Percentiles rank a stretch among this genome's conserved stretches.
phyloP scores from a whole-genome alignment of 2,113 vertebrate genomes.

The Diphyllodes magnificus region DNA sequence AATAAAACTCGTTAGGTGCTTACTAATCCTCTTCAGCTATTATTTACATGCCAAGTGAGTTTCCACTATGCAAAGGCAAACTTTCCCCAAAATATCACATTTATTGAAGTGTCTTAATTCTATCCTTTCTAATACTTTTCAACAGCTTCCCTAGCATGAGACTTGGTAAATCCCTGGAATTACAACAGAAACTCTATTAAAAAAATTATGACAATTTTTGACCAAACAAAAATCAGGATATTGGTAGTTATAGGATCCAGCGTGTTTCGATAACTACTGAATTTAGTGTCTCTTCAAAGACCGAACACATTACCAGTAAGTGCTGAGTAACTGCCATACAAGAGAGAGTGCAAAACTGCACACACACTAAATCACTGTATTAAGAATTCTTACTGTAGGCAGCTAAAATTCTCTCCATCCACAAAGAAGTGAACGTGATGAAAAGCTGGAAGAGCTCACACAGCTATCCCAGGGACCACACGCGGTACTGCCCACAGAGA shows the following conservation, averaged over 20 bases:
- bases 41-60: accelerated
- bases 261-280: neutral
- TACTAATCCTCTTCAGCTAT: neutral
- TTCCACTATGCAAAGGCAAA: neutral
- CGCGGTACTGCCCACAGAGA: neutral
- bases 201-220: neutral
- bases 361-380: neutral
- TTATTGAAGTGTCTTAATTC: neutral
- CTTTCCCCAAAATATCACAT: neutral
- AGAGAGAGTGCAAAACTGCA: neutral
- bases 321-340: neutral
- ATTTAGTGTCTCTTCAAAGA: neutral
- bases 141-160: neutral
- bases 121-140: neutral
- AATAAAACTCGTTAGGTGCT: neutral
- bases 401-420: neutral
- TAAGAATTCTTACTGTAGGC: neutral
- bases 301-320: neutral
- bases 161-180: neutral
- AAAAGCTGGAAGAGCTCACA: neutral
- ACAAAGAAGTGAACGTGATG: neutral
- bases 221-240: neutral
- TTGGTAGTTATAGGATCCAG: neutral
- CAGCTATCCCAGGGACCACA: accelerated
- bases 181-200: neutral